Base-by-base conservation (phyloP, 2,797 vertebrate species). In the Argyrosomus regius region DNA sequence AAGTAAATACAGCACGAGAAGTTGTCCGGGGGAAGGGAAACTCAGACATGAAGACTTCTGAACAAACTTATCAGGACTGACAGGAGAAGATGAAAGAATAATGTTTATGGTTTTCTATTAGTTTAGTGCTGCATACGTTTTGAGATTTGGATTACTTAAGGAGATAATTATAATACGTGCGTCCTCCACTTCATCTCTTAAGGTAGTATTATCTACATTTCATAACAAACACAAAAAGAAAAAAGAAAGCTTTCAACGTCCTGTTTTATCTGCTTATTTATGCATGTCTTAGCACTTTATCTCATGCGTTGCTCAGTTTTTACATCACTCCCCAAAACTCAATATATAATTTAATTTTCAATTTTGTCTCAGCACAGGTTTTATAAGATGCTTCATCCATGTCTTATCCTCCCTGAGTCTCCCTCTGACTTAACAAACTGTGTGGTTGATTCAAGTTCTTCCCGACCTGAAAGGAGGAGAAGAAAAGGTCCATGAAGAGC, bases 391-490 rank as follows among this genome's bases (percentile, higher is more conserved):
- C 16, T 4, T 41, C 43, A 14, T 39, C 6, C 6, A 6, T 31
- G 31, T 35, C 31, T 35, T 35, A 35, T 35, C 35, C 35, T 39
- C 35, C 35, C 2, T 3, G 35, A 39, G 35, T 39, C 35, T 39
- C 35, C 35, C 35, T 39, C 35, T 39, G 7, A 39, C 35, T 39
- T 9, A 9, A 39, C 9, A 39, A 39, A 39, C 8, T 39, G 35
- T 39, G 50, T 0, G 2, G 7, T 24, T 41, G 1, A 1, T 43
- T 50, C 1, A 46, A 52, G 5, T 18, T 20, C 8, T 24, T 20
- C 46, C 2, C 56, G 18, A 99, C 98, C 97, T 99, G 98, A 91
- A 99, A 97, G 57, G 98, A 99, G 90, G 97, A 97, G 87, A 99
- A 93, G 90, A 98, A 97, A 72, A 99, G 97, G 87, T 98, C 98